Conservation (phyloP, 2,797 vertebrate genomes). For the Rhodeus uyekii region DNA sequence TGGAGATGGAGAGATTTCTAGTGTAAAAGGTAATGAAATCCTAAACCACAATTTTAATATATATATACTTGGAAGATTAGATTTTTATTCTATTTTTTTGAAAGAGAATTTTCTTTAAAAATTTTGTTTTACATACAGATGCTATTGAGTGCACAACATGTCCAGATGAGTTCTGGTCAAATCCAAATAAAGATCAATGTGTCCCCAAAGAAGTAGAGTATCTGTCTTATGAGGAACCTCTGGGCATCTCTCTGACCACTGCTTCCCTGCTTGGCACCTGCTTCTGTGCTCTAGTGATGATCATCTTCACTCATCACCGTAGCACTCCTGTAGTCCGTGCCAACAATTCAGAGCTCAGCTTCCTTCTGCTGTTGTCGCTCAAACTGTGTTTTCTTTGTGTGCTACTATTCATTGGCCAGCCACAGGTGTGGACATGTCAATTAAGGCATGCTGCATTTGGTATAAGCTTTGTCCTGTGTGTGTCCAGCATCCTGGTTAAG, state of each 20-base stretch:
- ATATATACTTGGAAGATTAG: too few species aligned
- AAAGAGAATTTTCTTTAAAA: not conserved
- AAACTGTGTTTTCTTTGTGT: constrained; percentile 56
- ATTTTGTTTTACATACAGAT: constrained; percentile 24
- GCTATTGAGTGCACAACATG: constrained; percentile 41
- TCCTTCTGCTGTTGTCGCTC: constrained; percentile 50
- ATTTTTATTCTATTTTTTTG: too few species aligned
- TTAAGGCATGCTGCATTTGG: constrained; percentile 58
- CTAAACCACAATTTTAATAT: not conserved
- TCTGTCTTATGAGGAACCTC: constrained; percentile 43
- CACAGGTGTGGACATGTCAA: constrained; percentile 54
- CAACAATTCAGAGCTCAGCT: constrained; percentile 58
- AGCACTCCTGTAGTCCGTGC: constrained; percentile 49
- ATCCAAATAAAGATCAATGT: constrained; percentile 29
- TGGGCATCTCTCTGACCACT: constrained; percentile 52
- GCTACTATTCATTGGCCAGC: constrained; percentile 54
- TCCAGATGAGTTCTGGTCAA: constrained; percentile 50
- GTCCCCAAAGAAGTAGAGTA: constrained; percentile 49
- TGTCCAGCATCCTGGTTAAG: constrained; percentile 61
- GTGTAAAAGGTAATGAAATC: constrained; percentile 56
- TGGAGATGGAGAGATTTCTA: constrained; percentile 42
- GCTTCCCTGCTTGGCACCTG: constrained; percentile 43
- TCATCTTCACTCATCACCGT: constrained; percentile 20
- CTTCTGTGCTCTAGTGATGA: constrained; percentile 18
- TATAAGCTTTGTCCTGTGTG: constrained; percentile 54